phyloP scores from a whole-genome alignment of 2,113 vertebrate species.

The Cercocebus atys region DNA sequence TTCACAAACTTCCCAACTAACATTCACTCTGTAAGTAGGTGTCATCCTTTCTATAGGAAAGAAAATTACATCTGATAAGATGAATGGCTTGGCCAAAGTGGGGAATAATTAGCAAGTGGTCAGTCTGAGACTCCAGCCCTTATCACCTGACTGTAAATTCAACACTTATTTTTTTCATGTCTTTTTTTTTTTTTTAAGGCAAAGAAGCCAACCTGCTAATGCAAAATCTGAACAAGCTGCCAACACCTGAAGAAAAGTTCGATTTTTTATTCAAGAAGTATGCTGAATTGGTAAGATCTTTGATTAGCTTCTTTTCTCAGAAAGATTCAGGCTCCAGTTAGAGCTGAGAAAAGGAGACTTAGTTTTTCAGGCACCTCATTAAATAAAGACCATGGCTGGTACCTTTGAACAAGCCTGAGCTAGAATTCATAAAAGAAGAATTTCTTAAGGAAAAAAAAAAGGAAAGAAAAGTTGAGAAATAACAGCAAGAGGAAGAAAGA shows the following conservation, averaged over 20 bases:
- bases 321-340: neutral
- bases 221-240: conserved; percentile 89
- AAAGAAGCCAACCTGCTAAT: conserved; percentile 90
- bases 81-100: neutral
- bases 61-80: neutral
- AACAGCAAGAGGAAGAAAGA: neutral
- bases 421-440: neutral
- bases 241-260: conserved; percentile 91
- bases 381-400: neutral
- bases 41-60: neutral
- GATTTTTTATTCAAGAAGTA: conserved; percentile 92
- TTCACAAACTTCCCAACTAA: neutral
- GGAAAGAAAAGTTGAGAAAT: neutral
- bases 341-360: neutral
- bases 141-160: neutral
- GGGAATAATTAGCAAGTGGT: neutral
- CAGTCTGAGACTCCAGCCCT: neutral
- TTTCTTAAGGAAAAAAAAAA: neutral
- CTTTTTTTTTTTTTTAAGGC: conserved; percentile 76
- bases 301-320: neutral
- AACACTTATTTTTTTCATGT: neutral
- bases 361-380: neutral
- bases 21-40: neutral
- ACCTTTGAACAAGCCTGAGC: neutral
- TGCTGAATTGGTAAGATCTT: conserved; percentile 90